A percentile compares a stretch with the other conserved stretches of the same genome.
Conservation (phyloP, 2,113 vertebrate species). For the Hassar affinis region DNA sequence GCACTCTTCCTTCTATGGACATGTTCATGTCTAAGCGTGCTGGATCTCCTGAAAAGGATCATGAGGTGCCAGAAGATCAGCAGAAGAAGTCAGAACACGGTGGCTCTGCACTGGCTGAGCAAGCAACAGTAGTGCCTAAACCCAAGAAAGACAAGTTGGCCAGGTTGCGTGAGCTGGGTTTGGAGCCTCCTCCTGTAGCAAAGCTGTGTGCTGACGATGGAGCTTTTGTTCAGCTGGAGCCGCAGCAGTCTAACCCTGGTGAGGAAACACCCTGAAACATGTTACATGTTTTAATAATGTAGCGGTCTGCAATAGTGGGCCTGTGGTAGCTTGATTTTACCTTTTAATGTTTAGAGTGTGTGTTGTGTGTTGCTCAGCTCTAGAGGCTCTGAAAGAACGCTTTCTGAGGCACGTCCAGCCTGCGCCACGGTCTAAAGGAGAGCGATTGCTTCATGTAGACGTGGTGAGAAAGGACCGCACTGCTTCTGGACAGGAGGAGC, state of each 20-base stretch:
- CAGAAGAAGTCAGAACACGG: slow-evolving; percentile 29
- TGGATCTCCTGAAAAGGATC: not conserved
- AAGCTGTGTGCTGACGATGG: slow-evolving; percentile 78
- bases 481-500: slow-evolving; percentile 81
- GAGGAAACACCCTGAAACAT: not conserved
- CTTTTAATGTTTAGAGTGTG: not conserved
- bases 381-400: slow-evolving; percentile 87
- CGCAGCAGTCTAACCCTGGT: slow-evolving; percentile 81
- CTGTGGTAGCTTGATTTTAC: not conserved
- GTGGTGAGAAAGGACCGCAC: slow-evolving; percentile 82
- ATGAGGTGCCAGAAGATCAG: not conserved
- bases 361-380: slow-evolving; percentile 66
- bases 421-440: slow-evolving; percentile 59
- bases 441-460: slow-evolving; percentile 75
- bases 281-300: not conserved
- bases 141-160: slow-evolving; percentile 78
- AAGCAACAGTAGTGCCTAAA: slow-evolving; percentile 57
- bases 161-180: slow-evolving; percentile 82
- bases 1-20: not conserved
- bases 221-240: slow-evolving; percentile 85
- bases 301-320: too few species aligned
- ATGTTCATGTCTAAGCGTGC: not conserved
- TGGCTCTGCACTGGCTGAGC: slow-evolving; percentile 8
- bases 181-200: slow-evolving; percentile 84
- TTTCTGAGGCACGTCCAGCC: slow-evolving; percentile 83